Percentiles rank a stretch among this genome's conserved stretches.
phyloP scores from a whole-genome alignment of 2,888 invertebrate species.

The Chesias legatella region DNA sequence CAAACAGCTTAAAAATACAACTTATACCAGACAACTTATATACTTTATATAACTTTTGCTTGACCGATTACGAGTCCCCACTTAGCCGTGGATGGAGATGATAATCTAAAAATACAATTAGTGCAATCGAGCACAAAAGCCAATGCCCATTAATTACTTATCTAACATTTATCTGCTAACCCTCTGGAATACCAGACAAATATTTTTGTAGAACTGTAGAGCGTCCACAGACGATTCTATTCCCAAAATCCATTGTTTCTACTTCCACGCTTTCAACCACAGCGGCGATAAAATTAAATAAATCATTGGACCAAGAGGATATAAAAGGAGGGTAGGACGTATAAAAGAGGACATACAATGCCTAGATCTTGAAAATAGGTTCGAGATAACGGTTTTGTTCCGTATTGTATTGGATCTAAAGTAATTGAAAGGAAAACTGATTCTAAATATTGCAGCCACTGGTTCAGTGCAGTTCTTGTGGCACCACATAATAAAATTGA shows the following conservation, averaged over 20 bases:
- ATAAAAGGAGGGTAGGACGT: background rate
- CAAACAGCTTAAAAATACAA: too few relatives aligned
- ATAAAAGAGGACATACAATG: slow-evolving; percentile 7
- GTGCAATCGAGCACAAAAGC: too few relatives aligned
- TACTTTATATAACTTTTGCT: too few relatives aligned
- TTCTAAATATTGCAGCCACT: too few relatives aligned
- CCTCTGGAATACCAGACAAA: slow-evolving; percentile 4
- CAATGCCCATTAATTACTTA: too few relatives aligned
- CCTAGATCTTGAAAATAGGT: slow-evolving; percentile 18
- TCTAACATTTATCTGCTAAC: too few relatives aligned
- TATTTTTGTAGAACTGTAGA: slow-evolving; percentile 7
- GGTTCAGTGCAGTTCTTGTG: too few relatives aligned
- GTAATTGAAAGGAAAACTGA: slow-evolving; percentile 2
- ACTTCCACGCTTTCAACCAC: slow-evolving; percentile 32
- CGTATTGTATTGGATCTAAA: slow-evolving; percentile 2
- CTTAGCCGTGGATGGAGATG: too few relatives aligned
- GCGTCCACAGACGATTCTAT: slow-evolving; percentile 33
- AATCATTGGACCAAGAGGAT: background rate
- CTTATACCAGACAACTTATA: too few relatives aligned
- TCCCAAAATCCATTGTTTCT: slow-evolving; percentile 39
- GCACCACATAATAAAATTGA: too few relatives aligned
- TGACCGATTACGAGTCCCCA: too few relatives aligned
- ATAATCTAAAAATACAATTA: too few relatives aligned
- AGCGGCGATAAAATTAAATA: slow-evolving; percentile 2
- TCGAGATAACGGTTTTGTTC: slow-evolving; percentile 15